Evolutionary conservation across 2,113 vertebrate species (phyloP).

Genomic region (Collichthys lucidus): DNA sequence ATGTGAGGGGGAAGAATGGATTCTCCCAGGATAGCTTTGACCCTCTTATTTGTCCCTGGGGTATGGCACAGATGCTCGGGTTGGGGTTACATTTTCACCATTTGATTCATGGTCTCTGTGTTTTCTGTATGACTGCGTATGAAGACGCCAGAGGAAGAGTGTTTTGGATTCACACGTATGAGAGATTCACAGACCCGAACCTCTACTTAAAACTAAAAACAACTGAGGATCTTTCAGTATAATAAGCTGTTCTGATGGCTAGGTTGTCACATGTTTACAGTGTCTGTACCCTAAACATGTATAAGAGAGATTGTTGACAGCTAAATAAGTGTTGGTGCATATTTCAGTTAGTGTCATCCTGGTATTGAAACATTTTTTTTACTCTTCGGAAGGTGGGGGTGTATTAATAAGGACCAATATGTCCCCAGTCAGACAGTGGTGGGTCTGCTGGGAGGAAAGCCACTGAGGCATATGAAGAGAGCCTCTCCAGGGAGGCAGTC

Average conservation of each 20-base stretch:
- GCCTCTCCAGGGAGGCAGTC: conserved; percentile 68
- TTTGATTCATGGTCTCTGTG: conserved; percentile 48
- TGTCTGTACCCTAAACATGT: not conserved
- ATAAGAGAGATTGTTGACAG: not conserved
- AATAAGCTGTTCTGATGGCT: not conserved
- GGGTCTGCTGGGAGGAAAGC: conserved; percentile 68
- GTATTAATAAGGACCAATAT: conserved; percentile 60
- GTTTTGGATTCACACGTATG: not conserved
- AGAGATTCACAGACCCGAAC: not conserved
- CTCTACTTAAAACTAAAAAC: not conserved
- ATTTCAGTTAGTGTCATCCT: conserved; percentile 5
- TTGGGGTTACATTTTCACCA: conserved; percentile 55
- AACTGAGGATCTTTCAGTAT: not conserved
- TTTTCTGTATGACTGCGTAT: not conserved
- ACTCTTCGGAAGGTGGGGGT: conserved; percentile 14
- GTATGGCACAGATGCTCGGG: conserved; percentile 76
- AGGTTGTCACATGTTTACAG: too few relatives aligned
- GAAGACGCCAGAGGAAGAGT: not conserved
- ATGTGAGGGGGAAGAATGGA: conserved; percentile 80
- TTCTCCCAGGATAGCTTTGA: conserved; percentile 76
- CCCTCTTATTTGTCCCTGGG: conserved; percentile 80
- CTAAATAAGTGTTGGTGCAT: not conserved
- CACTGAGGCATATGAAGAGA: conserved; percentile 69
- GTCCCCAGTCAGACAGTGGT: conserved; percentile 61
- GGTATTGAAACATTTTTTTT: conserved; percentile 20